Base-by-base conservation (phyloP, 1,140 invertebrate genomes). In the Heliconius nattereri region DNA sequence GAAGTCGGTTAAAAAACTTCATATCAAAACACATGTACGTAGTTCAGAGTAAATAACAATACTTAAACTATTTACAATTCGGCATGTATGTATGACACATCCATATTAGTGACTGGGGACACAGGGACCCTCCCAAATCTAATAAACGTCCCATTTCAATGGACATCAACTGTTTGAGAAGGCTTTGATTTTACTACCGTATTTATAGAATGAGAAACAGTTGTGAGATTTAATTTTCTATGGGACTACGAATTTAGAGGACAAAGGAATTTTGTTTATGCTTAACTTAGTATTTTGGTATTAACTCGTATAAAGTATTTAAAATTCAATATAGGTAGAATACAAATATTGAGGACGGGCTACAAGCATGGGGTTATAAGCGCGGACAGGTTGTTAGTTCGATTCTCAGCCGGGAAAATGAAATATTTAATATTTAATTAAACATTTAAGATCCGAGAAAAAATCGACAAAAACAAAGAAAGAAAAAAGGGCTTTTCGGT, bases 141-240 rank as follows among this genome's bases (percentile, higher is more conserved):
- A 84, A 84, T 84, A 84, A 82, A 82, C 81, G 81, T 80, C 76
- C 74, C 79, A 78, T 74, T 73, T 52, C 73, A 74, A 71, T 26
- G 83, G 81, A 84, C 83, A 82, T 76, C 80, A 82, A 82, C 79
- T 76, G 78, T 82, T 81, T 78, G 54, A 78, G 45, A 60, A 77
- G 74, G 54, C 81, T 84, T 84, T 84, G 83, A 84, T 84, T 82
- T 76, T 75, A 72, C 57, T 26, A 76, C 57, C 66, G 75, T 60
- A 57, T 76, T 70, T 70, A 70, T 70, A 35, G 57, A 71, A 66
- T 66, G 60, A 66, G 60, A 66, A 66, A 66, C 60, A 26, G 60
- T 66, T 66, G 23, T 66, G 23, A n/a, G n/a, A 60, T 60, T 60
- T 60, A 60, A 60, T 60, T 60, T 60, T 60, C 2, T 60, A 60